Conservation (phyloP, 2,797 vertebrate genomes). For the Melanogrammus aeglefinus region DNA sequence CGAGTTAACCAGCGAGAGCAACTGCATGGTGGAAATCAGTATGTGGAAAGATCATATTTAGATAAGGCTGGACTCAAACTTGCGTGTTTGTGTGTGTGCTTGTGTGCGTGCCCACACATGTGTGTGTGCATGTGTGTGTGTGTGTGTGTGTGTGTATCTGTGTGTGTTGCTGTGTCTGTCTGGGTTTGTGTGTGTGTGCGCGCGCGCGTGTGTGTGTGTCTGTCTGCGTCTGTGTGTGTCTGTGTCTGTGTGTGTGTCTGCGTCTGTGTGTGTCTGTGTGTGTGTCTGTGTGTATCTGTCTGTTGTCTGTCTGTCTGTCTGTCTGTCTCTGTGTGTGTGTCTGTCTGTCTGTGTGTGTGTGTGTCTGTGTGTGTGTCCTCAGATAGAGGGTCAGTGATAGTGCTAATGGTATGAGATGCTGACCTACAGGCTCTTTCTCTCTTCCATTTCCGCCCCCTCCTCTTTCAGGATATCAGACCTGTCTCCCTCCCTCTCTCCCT, state of each 20-base stretch:
- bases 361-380: conserved; percentile 1
- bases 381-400: conserved; percentile 41
- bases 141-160: background rate
- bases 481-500: conserved; percentile 44
- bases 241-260: background rate
- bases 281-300: background rate
- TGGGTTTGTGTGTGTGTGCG: background rate
- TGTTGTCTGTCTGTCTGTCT: background rate
- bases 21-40: too few relatives aligned
- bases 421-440: conserved; percentile 59
- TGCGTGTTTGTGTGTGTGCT: too few relatives aligned
- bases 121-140: too few relatives aligned
- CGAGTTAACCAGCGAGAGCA: too few relatives aligned
- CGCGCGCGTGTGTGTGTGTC: too few relatives aligned
- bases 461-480: conserved; percentile 27
- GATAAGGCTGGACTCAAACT: background rate
- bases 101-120: too few relatives aligned
- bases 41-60: background rate
- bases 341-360: background rate
- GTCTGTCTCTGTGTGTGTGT: background rate
- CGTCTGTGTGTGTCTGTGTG: background rate
- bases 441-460: conserved; percentile 66
- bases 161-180: background rate
- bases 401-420: conserved; percentile 67
- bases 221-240: too few relatives aligned